A percentile compares a stretch with the other conserved stretches of the same genome.
phyloP scores from a whole-genome alignment of 92 coral and sea anemone species.

The Ricordea florida region DNA sequence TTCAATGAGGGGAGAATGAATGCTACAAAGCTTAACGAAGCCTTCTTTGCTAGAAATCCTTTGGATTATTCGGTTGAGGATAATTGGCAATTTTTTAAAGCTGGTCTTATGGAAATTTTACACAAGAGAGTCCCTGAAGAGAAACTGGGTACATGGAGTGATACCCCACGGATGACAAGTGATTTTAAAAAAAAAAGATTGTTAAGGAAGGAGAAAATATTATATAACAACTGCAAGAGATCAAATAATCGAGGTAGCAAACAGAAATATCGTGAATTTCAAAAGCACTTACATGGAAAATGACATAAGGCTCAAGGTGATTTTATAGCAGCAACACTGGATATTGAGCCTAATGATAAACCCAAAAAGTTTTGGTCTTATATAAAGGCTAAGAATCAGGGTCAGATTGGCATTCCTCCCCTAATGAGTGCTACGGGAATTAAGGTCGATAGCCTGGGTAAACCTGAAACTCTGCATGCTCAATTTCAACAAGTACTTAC shows the following conservation, averaged over 20 bases:
- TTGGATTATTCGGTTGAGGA: constrained; percentile 6
- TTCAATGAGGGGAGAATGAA: constrained; percentile 41
- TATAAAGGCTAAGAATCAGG: constrained; percentile 47
- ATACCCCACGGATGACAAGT: constrained; percentile 44
- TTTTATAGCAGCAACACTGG: constrained; percentile 51
- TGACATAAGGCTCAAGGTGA: constrained; percentile 56
- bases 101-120: neutral
- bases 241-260: constrained; percentile 8
- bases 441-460: constrained; percentile 25
- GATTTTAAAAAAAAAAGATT: constrained; percentile 33
- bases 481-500: constrained; percentile 39
- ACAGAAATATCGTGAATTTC: constrained; percentile 26
- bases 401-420: constrained; percentile 54
- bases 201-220: constrained; percentile 34
- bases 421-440: constrained; percentile 8
- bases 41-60: constrained; percentile 58
- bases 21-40: constrained; percentile 50
- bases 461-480: constrained; percentile 39
- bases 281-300: constrained; percentile 49
- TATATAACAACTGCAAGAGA: constrained; percentile 21
- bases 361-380: constrained; percentile 71
- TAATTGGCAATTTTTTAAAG: constrained; percentile 49
- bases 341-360: constrained; percentile 44
- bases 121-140: constrained; percentile 16
- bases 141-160: constrained; percentile 45